Base-by-base conservation (phyloP, 2,797 vertebrate genomes). In the Premnoplex brunnescens region DNA sequence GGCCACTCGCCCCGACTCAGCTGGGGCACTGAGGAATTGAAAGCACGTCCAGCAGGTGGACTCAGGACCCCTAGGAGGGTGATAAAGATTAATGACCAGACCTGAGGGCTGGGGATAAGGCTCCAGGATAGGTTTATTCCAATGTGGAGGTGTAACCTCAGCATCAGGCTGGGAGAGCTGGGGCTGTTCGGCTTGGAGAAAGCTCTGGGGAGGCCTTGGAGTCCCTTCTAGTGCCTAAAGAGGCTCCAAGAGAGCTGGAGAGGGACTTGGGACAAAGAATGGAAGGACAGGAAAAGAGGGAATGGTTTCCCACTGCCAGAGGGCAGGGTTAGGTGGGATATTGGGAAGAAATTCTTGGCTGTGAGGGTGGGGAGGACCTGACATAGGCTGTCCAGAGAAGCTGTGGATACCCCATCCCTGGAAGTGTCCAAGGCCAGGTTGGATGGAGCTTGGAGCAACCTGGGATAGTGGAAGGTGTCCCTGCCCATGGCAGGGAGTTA, bases 271-370 rank as follows among this genome's bases (percentile, higher is more conserved):
- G 34, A 20, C 10, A 55, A 49, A 22, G 36, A 0, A 1, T 41
- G 12, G 62, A 32, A 6, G 22, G 32, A 49, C 19, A 82, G 36
- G 19, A 49, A 5, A 26, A 5, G 36, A 39, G 34, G 39, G 16
- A 69, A 56, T 63, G 41, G 7, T 23, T 68, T 62, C 41, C 8
- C 7, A 68, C 6, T 88, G 27, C 3, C 19, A 68, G 19, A 55
- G 48, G 3, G 7, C 12, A 55, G 41, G 27, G 4, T 0, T 4
- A 0, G 46, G 4, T 54, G 21, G 10, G 26, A 68, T 27, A 16
- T 4, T 66, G 37, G 13, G 24, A 34, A 54, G 28, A 1, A 74
- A 54, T 60, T 48, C 0, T 3, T 67, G 0, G 0, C 24, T 41
- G 21, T 3, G 54, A 54, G 18, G 34, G 18, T 32, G 34, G 17